Percentiles rank a stretch among this genome's conserved stretches.
These are phyloP conservation scores for Microplitis manilae DNA, from an alignment of 2,888 invertebrate genomes.

Conservation along the genomic window DNA sequence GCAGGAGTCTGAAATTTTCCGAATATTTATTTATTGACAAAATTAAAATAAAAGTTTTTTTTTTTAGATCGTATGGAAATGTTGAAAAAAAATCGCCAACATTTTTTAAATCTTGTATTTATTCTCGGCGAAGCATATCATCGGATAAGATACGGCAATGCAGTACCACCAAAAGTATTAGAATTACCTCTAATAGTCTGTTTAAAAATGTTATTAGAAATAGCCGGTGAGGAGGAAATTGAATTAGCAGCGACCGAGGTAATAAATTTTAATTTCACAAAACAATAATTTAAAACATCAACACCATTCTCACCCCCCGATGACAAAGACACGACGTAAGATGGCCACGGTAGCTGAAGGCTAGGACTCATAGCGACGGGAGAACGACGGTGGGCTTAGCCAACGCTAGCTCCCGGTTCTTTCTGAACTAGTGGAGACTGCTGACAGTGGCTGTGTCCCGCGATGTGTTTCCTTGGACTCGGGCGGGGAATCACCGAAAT, in stretches of 20 bases:
- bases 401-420: too few relatives aligned
- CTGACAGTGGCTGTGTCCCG: too few relatives aligned
- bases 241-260: conserved; percentile 71
- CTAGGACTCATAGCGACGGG: too few relatives aligned
- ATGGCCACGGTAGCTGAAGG: too few relatives aligned
- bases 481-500: too few relatives aligned
- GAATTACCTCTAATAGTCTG: conserved; percentile 66
- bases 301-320: too few relatives aligned
- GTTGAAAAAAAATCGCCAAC: conserved; percentile 45
- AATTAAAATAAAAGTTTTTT: conserved; percentile 3
- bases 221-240: conserved; percentile 65
- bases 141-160: conserved; percentile 61
- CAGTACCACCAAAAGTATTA: conserved; percentile 55
- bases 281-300: too few relatives aligned
- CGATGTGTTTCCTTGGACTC: too few relatives aligned
- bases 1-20: too few relatives aligned
- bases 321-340: too few relatives aligned
- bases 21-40: neutral
- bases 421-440: too few relatives aligned
- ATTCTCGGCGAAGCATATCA: conserved; percentile 69
- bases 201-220: conserved; percentile 69
- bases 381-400: too few relatives aligned
- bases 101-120: conserved; percentile 68
- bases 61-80: conserved; percentile 55
- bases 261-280: conserved; percentile 29